These are phyloP conservation scores for Champsocephalus gunnari DNA, from an alignment of 2,797 vertebrate species.

Conservation along the genomic window DNA sequence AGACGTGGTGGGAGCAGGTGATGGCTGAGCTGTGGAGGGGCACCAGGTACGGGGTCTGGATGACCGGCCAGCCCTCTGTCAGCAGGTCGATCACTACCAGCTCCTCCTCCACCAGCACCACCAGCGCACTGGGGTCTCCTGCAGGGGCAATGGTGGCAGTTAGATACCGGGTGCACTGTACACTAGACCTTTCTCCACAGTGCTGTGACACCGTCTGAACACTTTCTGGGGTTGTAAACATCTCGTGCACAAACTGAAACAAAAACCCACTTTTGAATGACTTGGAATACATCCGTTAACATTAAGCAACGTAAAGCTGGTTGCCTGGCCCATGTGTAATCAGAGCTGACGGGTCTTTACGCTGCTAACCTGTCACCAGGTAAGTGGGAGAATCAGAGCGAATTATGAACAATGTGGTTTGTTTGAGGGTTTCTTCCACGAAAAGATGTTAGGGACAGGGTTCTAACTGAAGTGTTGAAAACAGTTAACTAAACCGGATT, in stretches of 20 bases:
- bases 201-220: background rate
- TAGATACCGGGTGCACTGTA: background rate
- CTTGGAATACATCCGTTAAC: background rate
- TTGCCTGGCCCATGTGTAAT: background rate
- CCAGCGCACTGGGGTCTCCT: constrained; percentile 89
- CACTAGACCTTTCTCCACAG: background rate
- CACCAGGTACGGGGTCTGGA: constrained; percentile 95
- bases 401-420: too few relatives aligned
- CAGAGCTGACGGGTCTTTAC: background rate
- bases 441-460: too few relatives aligned
- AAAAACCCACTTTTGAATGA: background rate
- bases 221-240: too few relatives aligned
- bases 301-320: background rate
- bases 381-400: too few relatives aligned
- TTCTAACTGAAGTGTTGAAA: too few relatives aligned
- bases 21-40: constrained; percentile 98
- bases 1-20: constrained; percentile 97
- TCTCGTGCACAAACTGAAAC: background rate
- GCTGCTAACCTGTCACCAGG: background rate
- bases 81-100: constrained; percentile 94
- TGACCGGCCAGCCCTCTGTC: constrained; percentile 91
- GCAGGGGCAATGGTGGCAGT: background rate
- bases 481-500: background rate
- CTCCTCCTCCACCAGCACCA: constrained; percentile 97
- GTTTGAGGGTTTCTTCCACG: too few relatives aligned